phyloP scores from a whole-genome alignment of 2,888 invertebrate species.

The Petrolisthes manimaculis region DNA sequence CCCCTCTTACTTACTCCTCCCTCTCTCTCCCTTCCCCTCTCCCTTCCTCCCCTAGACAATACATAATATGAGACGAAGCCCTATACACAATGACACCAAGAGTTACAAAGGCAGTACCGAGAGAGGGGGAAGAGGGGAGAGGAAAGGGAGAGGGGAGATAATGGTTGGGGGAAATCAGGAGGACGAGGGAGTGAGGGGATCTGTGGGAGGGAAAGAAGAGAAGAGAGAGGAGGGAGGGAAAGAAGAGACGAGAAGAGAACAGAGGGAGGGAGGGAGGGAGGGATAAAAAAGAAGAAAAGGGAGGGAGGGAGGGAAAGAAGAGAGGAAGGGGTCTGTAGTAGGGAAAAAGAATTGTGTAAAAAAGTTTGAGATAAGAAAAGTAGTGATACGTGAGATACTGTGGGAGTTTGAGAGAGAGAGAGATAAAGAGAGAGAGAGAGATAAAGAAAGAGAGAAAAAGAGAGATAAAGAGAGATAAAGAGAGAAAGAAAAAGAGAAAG shows the following conservation, averaged over 20 bases:
- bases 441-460: too few relatives aligned
- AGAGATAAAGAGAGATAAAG: background rate
- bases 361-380: background rate
- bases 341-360: background rate
- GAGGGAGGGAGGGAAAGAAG: too few relatives aligned
- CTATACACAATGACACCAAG: background rate
- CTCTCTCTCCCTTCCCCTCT: background rate
- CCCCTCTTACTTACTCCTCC: background rate
- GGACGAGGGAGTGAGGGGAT: background rate
- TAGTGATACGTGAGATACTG: background rate
- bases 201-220: background rate
- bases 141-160: background rate
- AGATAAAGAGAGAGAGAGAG: too few relatives aligned
- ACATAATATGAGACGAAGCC: background rate
- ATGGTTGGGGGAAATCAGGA: background rate
- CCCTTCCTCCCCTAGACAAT: background rate
- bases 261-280: background rate
- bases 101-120: background rate
- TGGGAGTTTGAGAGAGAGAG: too few relatives aligned
- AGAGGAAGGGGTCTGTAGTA: background rate
- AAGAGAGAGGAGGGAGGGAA: background rate
- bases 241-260: background rate
- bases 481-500: background rate
- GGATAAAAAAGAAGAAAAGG: slow-evolving; percentile 1
- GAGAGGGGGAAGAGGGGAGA: slow-evolving; percentile 15